Evolutionary conservation across 2,113 vertebrate species (phyloP).

Genomic region (Neolamprologus modestus): DNA sequence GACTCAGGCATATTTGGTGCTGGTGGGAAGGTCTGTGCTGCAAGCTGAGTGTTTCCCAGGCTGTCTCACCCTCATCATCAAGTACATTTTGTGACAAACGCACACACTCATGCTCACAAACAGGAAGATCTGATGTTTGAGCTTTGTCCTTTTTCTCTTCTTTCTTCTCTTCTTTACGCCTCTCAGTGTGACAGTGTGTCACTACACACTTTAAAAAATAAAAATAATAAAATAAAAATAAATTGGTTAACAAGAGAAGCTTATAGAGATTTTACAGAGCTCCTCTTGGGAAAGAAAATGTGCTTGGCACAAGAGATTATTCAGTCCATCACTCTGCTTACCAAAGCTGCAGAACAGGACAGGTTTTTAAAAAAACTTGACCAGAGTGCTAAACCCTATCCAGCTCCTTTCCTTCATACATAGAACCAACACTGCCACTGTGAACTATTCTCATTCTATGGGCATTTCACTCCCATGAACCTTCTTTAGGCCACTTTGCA

Average conservation of each 20-base stretch:
- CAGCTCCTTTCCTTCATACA: neutral
- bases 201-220: neutral
- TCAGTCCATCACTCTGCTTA: neutral
- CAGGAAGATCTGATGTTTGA: neutral
- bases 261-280: neutral
- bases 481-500: neutral
- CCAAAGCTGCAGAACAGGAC: neutral
- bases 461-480: neutral
- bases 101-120: neutral
- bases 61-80: neutral
- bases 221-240: neutral
- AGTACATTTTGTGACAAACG: neutral
- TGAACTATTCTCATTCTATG: neutral
- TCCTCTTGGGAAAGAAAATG: neutral
- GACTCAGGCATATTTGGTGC: neutral
- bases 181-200: neutral
- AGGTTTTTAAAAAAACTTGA: neutral
- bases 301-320: neutral
- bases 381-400: neutral
- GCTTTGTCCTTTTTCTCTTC: neutral
- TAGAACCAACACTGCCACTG: neutral
- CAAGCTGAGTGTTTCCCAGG: neutral
- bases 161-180: neutral
- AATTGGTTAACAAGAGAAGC: neutral
- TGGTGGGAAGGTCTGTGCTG: neutral